A percentile compares a stretch with the other conserved stretches of the same genome.
Conservation (phyloP, 2,113 vertebrate species). For the Athene noctua region DNA sequence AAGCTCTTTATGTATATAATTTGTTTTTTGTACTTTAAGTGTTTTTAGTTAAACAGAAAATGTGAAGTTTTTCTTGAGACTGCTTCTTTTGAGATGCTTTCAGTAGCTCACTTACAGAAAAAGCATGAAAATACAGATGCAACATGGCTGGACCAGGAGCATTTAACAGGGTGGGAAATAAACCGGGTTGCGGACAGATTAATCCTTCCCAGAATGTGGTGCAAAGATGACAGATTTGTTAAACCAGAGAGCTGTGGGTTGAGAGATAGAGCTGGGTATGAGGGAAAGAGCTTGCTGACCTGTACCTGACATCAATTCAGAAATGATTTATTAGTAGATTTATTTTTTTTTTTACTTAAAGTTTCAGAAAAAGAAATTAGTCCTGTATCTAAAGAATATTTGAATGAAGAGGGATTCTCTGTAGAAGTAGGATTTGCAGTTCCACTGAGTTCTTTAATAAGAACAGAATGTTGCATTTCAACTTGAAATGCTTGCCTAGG, state of each 20-base stretch:
- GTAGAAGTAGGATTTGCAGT: background rate
- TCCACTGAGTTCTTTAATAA: background rate
- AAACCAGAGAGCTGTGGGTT: background rate
- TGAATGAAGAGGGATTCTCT: background rate
- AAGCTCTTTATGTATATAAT: background rate
- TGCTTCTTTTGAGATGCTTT: background rate
- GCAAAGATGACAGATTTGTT: background rate
- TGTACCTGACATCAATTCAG: background rate
- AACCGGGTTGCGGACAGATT: background rate
- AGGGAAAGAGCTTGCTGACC: background rate
- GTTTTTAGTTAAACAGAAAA: background rate
- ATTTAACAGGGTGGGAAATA: background rate
- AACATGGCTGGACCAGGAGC: background rate
- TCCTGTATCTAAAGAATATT: background rate
- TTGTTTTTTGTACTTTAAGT: background rate
- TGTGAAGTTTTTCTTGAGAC: background rate
- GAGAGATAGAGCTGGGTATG: background rate
- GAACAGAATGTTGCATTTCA: background rate
- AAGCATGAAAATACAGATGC: background rate
- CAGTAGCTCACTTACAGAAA: background rate
- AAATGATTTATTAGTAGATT: background rate
- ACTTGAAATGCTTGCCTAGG: background rate
- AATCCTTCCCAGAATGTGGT: background rate
- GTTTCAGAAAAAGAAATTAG: background rate
- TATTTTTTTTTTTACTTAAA: background rate